Evolutionary conservation across 2,113 vertebrate species (phyloP), one percentile per base, ranked within the genome.

Genomic region (Oreamnos americanus): DNA sequence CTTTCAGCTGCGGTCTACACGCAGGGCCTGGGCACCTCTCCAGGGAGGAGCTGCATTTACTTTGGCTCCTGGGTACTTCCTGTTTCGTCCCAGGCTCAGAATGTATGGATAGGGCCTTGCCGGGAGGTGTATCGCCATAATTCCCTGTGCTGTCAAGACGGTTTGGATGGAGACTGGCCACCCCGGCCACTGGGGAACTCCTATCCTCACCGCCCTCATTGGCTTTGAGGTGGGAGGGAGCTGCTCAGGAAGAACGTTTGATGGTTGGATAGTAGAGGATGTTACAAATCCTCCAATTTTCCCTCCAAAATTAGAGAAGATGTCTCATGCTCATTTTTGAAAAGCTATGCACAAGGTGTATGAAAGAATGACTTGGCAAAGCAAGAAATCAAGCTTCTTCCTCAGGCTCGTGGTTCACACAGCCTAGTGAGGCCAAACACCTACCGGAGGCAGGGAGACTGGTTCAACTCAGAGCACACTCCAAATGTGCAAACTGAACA

Each of bases 21-120:
- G 21, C 67, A 30, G 71, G 71, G 15, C 16, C 23, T 45, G 45
- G 90, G 92, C 87, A 11, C 33, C 30, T 53, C 47, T 60, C 87
- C 49, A 47, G 71, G 87, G 83, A 94, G 71, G 90, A 90, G 58
- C 60, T 6, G 21, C 74, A 12, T 97, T 97, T 95, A 84, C 79
- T 94, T 94, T 97, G 98, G 96, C 96, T 84, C 74, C 36, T 30
- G 57, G 26, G 19, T 9, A 3, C 88, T 79, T 97, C 90, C 96
- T 90, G 13, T 28, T 60, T 21, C 7, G 2, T 92, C 85, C 57
- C 45, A 19, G 33, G 55, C 64, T 81, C 91, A 3, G 49, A 55
- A 96, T 1, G 21, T 71, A 96, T 87, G 78, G 96, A 62, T 19
- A 2, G 58, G 45, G 30, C 47, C 78, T 26, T 58, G 78, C 49